phyloP scores from a whole-genome alignment of 1,140 invertebrate species.

The Drosophila watanabei region DNA sequence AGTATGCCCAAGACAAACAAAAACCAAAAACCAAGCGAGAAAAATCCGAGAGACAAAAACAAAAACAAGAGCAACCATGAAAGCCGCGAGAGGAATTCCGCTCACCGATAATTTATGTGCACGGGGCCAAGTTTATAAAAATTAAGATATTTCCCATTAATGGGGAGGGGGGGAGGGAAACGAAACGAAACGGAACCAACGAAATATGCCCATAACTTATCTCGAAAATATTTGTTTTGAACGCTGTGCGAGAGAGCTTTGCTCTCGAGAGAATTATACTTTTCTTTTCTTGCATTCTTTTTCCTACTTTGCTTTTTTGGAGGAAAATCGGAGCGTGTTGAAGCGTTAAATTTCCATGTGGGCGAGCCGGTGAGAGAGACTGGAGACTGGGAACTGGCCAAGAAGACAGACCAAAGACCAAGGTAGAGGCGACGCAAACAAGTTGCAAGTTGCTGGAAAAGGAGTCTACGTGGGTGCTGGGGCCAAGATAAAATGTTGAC shows the following conservation, averaged over 20 bases:
- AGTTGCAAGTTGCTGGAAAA: constrained; percentile 56
- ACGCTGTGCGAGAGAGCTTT: constrained; percentile 10
- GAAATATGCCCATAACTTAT: constrained; percentile 69
- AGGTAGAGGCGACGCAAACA: constrained; percentile 45
- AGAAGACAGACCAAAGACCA: constrained; percentile 9
- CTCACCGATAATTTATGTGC: constrained; percentile 48
- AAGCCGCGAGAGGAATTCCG: constrained; percentile 41
- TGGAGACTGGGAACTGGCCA: constrained; percentile 9
- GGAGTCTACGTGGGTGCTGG: constrained; percentile 38
- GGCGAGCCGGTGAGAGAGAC: constrained; percentile 22
- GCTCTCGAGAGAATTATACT: constrained; percentile 20
- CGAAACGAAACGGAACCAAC: constrained; percentile 34
- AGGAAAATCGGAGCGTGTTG: constrained; percentile 61
- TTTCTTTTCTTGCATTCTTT: constrained; percentile 19
- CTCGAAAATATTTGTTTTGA: constrained; percentile 57
- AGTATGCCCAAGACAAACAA: constrained; percentile 49
- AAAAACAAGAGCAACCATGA: constrained; percentile 1
- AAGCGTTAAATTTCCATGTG: constrained; percentile 80
- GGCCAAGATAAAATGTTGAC: constrained; percentile 75
- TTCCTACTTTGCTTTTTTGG: constrained; percentile 43
- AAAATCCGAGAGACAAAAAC: constrained; percentile 10
- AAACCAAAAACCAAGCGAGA: constrained; percentile 16
- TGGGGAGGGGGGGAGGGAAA: constrained; percentile 8
- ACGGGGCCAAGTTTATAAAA: constrained; percentile 61
- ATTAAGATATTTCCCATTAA: constrained; percentile 69